These are phyloP conservation scores for Orthonyx spaldingii DNA, from an alignment of 2,113 vertebrate species.

Conservation along the genomic window DNA sequence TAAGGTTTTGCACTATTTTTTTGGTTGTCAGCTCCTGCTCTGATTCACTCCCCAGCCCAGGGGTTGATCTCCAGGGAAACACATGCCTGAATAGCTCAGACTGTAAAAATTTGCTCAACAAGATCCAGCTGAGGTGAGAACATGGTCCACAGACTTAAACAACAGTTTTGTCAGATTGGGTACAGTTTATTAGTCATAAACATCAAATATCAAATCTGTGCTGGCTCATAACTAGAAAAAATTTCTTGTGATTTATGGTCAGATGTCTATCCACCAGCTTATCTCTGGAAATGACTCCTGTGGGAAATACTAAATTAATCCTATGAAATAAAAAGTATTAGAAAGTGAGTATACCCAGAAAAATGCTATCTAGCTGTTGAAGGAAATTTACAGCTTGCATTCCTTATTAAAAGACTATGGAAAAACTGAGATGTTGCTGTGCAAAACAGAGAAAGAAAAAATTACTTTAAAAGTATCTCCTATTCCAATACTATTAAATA, in stretches of 20 bases:
- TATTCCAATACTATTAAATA: neutral
- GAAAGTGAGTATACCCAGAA: neutral
- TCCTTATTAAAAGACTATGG: neutral
- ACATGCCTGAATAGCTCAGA: neutral
- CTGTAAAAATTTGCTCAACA: neutral
- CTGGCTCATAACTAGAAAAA: neutral
- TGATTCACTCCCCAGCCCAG: neutral
- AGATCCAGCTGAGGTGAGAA: neutral
- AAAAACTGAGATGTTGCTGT: neutral
- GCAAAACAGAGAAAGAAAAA: neutral
- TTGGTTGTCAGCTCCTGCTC: neutral
- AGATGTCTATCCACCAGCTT: neutral
- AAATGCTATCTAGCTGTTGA: neutral
- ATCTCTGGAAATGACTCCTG: neutral
- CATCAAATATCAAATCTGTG: neutral
- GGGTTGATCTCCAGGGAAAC: neutral
- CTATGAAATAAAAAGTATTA: neutral
- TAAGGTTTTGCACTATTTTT: neutral
- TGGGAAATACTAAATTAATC: neutral
- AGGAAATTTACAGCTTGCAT: neutral
- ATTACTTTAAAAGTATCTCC: neutral
- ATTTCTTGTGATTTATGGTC: neutral
- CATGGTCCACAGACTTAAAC: neutral
- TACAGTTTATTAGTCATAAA: neutral
- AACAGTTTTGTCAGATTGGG: neutral